Evolutionary conservation across 2,113 vertebrate species (phyloP), one percentile per base, ranked within the genome.

Genomic region (Nipponia nippon): DNA sequence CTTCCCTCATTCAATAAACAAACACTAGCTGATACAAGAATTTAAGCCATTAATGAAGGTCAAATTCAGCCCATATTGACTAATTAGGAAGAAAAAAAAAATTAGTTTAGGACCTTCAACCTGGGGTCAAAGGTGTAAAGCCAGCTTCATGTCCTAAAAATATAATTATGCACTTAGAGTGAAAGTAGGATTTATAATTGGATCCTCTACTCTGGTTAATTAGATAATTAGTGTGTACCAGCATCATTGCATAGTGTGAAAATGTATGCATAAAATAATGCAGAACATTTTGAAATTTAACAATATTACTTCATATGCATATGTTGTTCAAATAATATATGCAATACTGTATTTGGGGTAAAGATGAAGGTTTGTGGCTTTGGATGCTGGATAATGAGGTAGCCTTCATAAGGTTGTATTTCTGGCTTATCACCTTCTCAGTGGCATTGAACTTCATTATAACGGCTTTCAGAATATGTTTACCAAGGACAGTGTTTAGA

Each of bases 1-100:
- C 40, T 76, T 72, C 46, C 20, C 9, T 22, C 8, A 25, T 63
- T 75, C 42, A 73, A 26, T 50, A 88, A 61, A 44, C 5, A 88
- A 72, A 59, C 29, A 47, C 16, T 71, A 90, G n/a, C 27, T 87
- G 36, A 95, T 72, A 85, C 4, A 77, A 89, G 22, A 89, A 53
- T 59, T 90, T 79, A 87, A 89, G 18, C 23, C n/a, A 75, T 95
- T 96, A 97, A 95, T 94, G 86, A 97, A 97, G 95, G 92, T 89
- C 82, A 95, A 83, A 96, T 96, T 96, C 90, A 94, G 16, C 22
- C 42, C 53, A 23, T 95, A 97, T 89, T 96, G 30, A 84, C 78
- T 97, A 97, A 98, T 97, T 97, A 97, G 23, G 36, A 95, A 90
- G 90, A 90, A 97, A 97, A 97, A 98, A 94, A 61, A 92, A 97